These are phyloP conservation scores for Callyntrura guangdongensis DNA, from an alignment of 2,888 invertebrate species.

Conservation along the genomic window DNA sequence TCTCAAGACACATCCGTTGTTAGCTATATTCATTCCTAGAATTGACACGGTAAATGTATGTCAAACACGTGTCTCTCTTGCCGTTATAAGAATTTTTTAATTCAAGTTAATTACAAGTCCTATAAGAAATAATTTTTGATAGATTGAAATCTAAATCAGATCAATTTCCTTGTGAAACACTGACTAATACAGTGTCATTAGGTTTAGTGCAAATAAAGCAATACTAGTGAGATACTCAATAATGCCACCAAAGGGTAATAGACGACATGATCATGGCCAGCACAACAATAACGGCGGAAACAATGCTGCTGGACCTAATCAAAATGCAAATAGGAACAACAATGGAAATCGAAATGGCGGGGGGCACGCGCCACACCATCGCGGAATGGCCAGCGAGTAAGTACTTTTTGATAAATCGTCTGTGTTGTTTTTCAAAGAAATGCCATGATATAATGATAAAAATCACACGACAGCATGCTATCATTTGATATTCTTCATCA, in stretches of 20 bases:
- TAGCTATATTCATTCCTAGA: no score
- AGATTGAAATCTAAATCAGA: no score
- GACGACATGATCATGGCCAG: slow-evolving; percentile 57
- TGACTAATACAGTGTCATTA: no score
- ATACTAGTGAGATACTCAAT: neutral
- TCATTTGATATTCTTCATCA: no score
- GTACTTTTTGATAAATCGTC: slow-evolving; percentile 4
- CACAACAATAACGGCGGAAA: slow-evolving; percentile 55
- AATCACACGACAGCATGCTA: neutral
- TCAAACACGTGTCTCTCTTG: no score
- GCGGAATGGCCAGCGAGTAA: slow-evolving; percentile 73
- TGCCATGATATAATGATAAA: no score
- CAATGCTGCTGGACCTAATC: slow-evolving; percentile 45
- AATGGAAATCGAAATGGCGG: slow-evolving; percentile 63
- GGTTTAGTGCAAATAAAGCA: no score
- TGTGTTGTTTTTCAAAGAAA: no score
- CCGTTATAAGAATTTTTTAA: neutral
- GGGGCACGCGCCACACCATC: slow-evolving; percentile 47
- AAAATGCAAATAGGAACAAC: slow-evolving; percentile 57
- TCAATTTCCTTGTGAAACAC: no score
- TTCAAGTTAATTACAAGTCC: neutral
- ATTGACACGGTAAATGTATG: no score
- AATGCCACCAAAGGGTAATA: slow-evolving; percentile 70
- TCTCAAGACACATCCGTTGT: no score
- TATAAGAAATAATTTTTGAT: no score